A percentile compares a stretch with the other conserved stretches of the same genome.
Evolutionary conservation across 2,113 vertebrate genomes (phyloP).

Genomic region (Marcusenius ussheri): DNA sequence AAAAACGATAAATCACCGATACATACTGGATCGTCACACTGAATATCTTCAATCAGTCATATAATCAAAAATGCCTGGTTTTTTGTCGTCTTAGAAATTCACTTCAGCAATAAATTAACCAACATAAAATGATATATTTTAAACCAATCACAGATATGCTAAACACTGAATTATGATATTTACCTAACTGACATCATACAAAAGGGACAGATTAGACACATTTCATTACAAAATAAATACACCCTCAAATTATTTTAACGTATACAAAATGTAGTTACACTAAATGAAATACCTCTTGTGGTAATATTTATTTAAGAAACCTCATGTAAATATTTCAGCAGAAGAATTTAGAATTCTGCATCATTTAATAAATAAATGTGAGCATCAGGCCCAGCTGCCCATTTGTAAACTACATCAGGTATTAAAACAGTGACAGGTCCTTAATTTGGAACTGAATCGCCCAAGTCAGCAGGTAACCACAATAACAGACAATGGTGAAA

Average conservation of each 20-base stretch:
- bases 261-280: background rate
- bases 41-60: background rate
- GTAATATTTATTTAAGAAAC: background rate
- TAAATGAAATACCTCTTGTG: background rate
- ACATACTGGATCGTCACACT: background rate
- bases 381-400: background rate
- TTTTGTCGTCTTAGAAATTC: background rate
- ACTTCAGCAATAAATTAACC: background rate
- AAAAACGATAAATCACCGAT: background rate
- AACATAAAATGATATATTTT: background rate
- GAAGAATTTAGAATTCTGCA: background rate
- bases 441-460: background rate
- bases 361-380: background rate
- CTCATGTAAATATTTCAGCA: background rate
- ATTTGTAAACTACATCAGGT: background rate
- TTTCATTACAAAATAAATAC: constrained; percentile 5
- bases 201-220: background rate
- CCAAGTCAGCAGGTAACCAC: background rate
- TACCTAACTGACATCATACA: background rate
- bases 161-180: background rate
- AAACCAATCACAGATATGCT: background rate
- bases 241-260: background rate
- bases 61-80: background rate
- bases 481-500: background rate
- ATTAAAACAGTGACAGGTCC: background rate